These are phyloP conservation scores for Dendrocopos noguchii DNA, from an alignment of 2,113 vertebrate genomes.

Conservation along the genomic window DNA sequence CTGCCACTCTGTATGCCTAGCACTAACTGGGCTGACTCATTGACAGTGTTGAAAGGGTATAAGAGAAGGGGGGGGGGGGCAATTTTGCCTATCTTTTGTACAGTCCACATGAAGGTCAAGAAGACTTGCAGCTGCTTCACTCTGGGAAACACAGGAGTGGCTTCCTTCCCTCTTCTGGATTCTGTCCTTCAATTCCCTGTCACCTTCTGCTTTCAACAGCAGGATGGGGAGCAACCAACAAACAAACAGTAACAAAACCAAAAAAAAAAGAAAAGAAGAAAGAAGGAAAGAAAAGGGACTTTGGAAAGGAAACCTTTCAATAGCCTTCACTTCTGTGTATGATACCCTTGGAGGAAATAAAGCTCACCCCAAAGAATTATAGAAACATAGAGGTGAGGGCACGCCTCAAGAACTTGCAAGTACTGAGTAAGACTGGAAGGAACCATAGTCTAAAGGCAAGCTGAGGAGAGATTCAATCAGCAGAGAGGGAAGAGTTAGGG, in stretches of 20 bases:
- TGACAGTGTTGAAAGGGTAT: background rate
- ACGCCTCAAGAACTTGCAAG: background rate
- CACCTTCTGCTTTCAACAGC: background rate
- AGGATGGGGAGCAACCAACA: background rate
- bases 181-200: background rate
- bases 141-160: background rate
- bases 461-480: background rate
- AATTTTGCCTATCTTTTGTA: conserved; percentile 4
- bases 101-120: background rate
- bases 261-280: background rate
- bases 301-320: background rate
- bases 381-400: too few relatives aligned
- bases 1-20: background rate
- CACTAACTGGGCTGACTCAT: conserved; percentile 15
- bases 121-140: conserved; percentile 4
- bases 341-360: background rate
- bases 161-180: background rate
- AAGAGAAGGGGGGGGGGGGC: background rate
- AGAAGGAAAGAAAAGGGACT: background rate
- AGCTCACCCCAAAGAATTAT: background rate
- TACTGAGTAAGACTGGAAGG: background rate
- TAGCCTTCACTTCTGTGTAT: background rate
- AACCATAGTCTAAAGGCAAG: background rate
- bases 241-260: background rate
- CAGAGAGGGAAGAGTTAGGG: background rate